These are phyloP conservation scores for Andrena trimmerana DNA, from an alignment of 2,888 invertebrate genomes.

Conservation along the genomic window DNA sequence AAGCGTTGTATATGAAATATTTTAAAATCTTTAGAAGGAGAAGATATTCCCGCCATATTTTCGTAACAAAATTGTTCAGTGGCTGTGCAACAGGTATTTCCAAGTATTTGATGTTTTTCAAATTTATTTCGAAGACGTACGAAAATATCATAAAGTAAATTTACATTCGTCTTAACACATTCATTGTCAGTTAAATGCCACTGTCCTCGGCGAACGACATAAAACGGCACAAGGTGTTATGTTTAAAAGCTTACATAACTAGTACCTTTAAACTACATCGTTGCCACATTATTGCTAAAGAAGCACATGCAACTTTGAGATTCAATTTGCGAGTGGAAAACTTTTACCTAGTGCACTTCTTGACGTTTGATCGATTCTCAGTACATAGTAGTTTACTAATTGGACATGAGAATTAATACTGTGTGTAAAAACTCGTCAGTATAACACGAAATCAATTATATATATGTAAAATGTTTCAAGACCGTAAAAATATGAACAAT, in stretches of 20 bases:
- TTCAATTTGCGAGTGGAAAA: too few relatives aligned
- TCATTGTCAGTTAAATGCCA: conserved; percentile 2
- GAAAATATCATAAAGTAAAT: conserved; percentile 3
- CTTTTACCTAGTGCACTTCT: too few relatives aligned
- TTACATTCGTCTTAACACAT: conserved; percentile 9
- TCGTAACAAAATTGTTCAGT: background rate
- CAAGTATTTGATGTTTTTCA: background rate
- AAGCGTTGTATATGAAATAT: too few relatives aligned
- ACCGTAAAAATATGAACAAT: too few relatives aligned
- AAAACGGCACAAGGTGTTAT: background rate
- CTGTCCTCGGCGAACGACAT: background rate
- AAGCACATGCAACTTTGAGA: background rate
- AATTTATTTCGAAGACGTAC: conserved; percentile 6
- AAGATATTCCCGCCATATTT: background rate
- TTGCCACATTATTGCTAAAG: background rate
- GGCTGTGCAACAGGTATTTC: conserved; percentile 8
- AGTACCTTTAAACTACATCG: conserved; percentile 1
- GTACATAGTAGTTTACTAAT: too few relatives aligned
- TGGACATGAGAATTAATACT: too few relatives aligned
- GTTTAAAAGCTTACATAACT: background rate
- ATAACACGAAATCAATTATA: too few relatives aligned
- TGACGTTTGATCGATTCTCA: too few relatives aligned
- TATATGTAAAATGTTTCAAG: too few relatives aligned
- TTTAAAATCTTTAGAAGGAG: too few relatives aligned
- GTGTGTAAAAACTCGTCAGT: too few relatives aligned